Conservation (phyloP, 2,797 vertebrate genomes). For the Molossus molossus region DNA sequence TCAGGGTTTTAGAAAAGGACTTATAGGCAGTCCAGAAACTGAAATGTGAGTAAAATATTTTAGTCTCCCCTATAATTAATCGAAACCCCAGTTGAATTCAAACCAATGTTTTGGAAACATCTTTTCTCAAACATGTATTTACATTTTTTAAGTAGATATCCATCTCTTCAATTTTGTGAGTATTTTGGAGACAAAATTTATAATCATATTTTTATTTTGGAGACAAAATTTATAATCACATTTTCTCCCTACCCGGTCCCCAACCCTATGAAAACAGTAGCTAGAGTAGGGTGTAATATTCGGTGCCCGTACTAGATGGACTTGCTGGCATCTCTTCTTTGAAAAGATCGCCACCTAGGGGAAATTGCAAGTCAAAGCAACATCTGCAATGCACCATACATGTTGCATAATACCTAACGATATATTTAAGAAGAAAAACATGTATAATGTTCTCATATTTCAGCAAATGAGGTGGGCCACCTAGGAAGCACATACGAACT, state of each 20-base stretch:
- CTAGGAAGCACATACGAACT: not conserved
- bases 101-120: not conserved
- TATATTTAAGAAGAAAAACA: not conserved
- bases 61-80: not conserved
- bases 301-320: rapidly evolving
- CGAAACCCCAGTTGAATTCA: not conserved
- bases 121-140: conserved; percentile 37
- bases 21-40: not conserved
- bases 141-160: conserved; percentile 6
- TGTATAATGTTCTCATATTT: not conserved
- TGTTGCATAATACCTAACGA: not conserved
- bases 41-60: conserved; percentile 2
- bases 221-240: not conserved
- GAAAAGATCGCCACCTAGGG: conserved; percentile 78
- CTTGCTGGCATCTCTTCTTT: not conserved
- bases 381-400: conserved; percentile 72
- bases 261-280: not conserved
- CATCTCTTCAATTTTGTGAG: not conserved
- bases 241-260: not conserved
- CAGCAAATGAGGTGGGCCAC: not conserved
- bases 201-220: no score
- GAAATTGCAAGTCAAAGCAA: not conserved
- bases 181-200: not conserved
- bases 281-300: not conserved
- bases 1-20: not conserved